These are phyloP conservation scores for Rhinoderma darwinii DNA, from an alignment of 2,113 vertebrate species.

Conservation along the genomic window DNA sequence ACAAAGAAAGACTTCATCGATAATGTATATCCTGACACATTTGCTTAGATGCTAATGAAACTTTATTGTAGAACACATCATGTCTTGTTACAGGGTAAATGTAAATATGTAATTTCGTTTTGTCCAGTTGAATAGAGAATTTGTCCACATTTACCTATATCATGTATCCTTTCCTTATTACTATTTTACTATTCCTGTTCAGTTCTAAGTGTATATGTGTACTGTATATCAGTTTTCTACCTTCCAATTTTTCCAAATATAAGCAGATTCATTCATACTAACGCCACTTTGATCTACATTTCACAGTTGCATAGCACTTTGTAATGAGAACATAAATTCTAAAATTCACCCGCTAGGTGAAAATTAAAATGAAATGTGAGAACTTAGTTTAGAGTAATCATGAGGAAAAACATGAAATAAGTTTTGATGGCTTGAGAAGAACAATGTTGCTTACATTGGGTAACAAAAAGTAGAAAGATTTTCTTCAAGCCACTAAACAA, in stretches of 20 bases:
- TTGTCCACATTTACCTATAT: too few relatives aligned
- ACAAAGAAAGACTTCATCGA: not conserved
- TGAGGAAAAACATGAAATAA: not conserved
- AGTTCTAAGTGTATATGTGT: not conserved
- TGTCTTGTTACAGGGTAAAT: too few relatives aligned
- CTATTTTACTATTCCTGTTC: too few relatives aligned
- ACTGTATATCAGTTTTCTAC: not conserved
- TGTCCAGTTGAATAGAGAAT: too few relatives aligned
- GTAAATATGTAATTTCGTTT: too few relatives aligned
- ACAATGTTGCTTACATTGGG: not conserved
- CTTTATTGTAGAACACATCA: not conserved
- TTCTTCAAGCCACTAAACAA: not conserved
- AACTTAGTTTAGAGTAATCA: not conserved
- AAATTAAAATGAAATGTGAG: conserved; percentile 24
- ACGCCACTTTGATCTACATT: not conserved
- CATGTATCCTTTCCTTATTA: not conserved
- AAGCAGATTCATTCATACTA: not conserved
- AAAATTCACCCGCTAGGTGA: not conserved
- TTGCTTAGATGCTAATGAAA: not conserved
- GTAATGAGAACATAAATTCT: not conserved
- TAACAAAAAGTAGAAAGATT: not conserved
- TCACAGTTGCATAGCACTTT: not conserved
- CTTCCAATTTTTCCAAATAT: not conserved
- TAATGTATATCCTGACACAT: not conserved
- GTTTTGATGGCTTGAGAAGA: not conserved